Evolutionary conservation across 2,797 vertebrate species (phyloP).

Genomic region (Anableps anableps): DNA sequence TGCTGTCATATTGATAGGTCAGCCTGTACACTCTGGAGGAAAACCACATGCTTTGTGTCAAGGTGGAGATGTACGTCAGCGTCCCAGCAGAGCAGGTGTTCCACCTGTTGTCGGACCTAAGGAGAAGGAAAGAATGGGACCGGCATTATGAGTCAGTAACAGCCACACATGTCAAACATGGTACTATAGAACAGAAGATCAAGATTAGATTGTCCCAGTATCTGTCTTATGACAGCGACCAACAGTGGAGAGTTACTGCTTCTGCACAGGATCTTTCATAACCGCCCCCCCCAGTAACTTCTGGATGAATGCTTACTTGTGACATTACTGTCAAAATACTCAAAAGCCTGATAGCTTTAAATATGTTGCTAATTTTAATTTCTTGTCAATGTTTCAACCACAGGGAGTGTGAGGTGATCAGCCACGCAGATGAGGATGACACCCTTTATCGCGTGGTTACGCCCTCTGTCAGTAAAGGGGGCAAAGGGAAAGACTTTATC

Average conservation of each 20-base stretch:
- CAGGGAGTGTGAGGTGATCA: constrained; percentile 89
- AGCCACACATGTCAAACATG: constrained; percentile 6
- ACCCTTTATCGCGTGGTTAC: constrained; percentile 89
- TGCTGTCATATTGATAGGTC: constrained; percentile 77
- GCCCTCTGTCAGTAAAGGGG: constrained; percentile 75
- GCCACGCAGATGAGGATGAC: constrained; percentile 90
- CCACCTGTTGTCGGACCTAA: constrained; percentile 89
- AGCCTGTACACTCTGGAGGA: constrained; percentile 92
- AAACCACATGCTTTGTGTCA: constrained; percentile 91
- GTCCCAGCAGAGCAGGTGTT: constrained; percentile 86
- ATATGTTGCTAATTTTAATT: not conserved
- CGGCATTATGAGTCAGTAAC: constrained; percentile 87
- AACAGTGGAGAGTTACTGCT: not conserved
- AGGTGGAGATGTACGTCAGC: constrained; percentile 86
- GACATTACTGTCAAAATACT: not conserved
- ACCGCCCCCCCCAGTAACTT: not conserved
- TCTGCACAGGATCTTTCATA: not conserved
- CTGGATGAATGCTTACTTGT: not conserved
- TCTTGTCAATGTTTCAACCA: constrained; percentile 6
- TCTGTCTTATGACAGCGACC: not conserved
- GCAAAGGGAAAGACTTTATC: constrained; percentile 90
- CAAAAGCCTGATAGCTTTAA: not conserved
- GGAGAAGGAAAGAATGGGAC: constrained; percentile 91
- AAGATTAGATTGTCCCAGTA: not conserved
- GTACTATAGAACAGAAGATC: constrained; percentile 9